Evolutionary conservation across 2,888 invertebrate species (phyloP).

Genomic region (Drosophila rellima): DNA sequence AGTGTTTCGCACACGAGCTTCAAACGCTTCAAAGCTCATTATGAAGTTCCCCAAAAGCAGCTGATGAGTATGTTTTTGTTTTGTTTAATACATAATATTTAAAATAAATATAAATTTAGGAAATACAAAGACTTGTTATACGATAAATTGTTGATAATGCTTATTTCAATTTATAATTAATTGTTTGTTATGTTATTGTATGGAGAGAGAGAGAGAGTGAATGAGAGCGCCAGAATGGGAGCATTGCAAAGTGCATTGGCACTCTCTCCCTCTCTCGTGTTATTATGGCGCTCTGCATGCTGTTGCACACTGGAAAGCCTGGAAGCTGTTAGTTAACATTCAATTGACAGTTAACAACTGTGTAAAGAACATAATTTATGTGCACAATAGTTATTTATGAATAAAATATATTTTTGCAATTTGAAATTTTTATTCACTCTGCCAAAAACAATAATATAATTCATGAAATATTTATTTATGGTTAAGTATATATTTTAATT

Average conservation of each 20-base stretch:
- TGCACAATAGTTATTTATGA: not conserved
- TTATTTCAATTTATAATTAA: constrained; percentile 17
- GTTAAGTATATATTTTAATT: no score
- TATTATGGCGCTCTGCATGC: constrained; percentile 43
- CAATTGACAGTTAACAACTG: constrained; percentile 28
- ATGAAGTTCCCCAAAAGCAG: constrained; percentile 8
- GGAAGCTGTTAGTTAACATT: constrained; percentile 25
- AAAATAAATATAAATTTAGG: not conserved
- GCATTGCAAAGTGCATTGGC: constrained; percentile 10
- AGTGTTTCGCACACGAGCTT: constrained; percentile 36
- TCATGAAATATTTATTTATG: no score
- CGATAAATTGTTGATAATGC: not conserved
- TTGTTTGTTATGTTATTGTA: constrained; percentile 40
- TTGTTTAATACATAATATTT: not conserved
- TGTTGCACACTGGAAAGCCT: constrained; percentile 50
- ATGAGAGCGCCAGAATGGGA: not conserved
- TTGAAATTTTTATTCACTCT: no score
- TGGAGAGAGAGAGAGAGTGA: not conserved
- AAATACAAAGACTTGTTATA: not conserved
- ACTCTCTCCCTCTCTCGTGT: constrained; percentile 8
- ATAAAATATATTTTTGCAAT: no score
- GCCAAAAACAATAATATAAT: no score
- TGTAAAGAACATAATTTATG: not conserved
- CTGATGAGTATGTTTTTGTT: constrained; percentile 3
- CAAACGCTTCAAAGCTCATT: not conserved